Evolutionary conservation across 30 jellyfish, hydroid and myxozoan species (phyloP).

Genomic region (Rhopilema esculentum): DNA sequence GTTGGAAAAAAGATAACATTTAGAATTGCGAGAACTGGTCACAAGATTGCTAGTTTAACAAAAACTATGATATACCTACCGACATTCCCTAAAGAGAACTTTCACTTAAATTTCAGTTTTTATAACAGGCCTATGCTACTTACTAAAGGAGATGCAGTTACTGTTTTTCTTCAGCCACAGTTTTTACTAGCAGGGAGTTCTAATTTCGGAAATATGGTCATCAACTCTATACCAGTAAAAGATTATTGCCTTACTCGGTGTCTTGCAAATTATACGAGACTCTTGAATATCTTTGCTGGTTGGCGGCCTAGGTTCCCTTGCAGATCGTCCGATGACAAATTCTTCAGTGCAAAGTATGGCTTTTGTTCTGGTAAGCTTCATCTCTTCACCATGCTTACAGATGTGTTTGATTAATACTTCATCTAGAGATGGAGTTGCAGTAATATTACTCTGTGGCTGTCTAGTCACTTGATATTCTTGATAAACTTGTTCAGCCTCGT

Average conservation of each 20-base stretch:
- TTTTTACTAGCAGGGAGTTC: background rate
- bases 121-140: constrained; percentile 13
- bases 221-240: constrained; percentile 6
- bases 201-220: background rate
- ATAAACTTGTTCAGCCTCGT: too few species aligned
- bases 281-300: constrained; percentile 1
- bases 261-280: background rate
- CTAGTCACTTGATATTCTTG: too few species aligned
- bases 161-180: background rate
- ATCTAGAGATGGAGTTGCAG: too few species aligned
- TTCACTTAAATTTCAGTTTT: background rate
- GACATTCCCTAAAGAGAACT: background rate
- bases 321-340: background rate
- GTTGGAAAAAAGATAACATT: background rate
- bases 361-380: constrained; percentile 36
- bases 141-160: constrained; percentile 1
- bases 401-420: background rate
- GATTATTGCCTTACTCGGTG: constrained; percentile 40
- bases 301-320: constrained; percentile 42
- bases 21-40: background rate
- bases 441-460: too few species aligned
- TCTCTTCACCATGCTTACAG: background rate
- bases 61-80: background rate
- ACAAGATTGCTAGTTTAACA: background rate
- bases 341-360: constrained; percentile 45